phyloP scores from a whole-genome alignment of 2,113 vertebrate species.

The Nibea albiflora region DNA sequence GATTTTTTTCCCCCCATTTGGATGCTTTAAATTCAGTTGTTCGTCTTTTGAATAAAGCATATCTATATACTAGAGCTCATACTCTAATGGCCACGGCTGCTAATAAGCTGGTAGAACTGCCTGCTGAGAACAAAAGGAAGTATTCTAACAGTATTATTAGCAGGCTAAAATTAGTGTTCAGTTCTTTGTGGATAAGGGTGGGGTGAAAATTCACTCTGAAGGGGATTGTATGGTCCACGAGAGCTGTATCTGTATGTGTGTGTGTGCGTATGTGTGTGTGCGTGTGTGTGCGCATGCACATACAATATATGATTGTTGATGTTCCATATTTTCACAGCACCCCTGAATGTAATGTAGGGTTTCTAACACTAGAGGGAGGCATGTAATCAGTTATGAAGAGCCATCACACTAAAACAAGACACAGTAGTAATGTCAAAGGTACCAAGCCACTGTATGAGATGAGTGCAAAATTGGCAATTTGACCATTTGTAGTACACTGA shows the following conservation, averaged over 20 bases:
- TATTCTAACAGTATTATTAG: slow-evolving; percentile 18
- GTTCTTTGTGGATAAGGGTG: slow-evolving; percentile 8
- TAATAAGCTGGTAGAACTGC: not conserved
- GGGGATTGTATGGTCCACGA: not conserved
- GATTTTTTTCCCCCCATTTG: not conserved
- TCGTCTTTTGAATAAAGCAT: not conserved
- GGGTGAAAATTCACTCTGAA: slow-evolving; percentile 1
- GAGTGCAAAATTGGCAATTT: not conserved
- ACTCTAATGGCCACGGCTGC: not conserved
- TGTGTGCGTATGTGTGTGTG: not conserved
- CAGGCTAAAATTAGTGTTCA: not conserved
- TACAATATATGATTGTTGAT: not conserved
- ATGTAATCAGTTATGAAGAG: slow-evolving; percentile 21
- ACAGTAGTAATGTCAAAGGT: not conserved
- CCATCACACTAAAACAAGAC: too few species aligned
- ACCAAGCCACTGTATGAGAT: not conserved
- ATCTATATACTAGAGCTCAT: not conserved
- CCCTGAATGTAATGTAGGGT: slow-evolving; percentile 11
- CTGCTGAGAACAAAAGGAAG: not conserved
- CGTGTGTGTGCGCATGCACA: not conserved
- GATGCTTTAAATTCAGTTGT: not conserved
- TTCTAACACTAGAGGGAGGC: slow-evolving; percentile 66
- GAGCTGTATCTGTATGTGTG: not conserved
- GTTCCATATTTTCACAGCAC: too few species aligned
- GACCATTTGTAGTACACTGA: not conserved